A percentile compares a stretch with the other conserved stretches of the same genome.
These are phyloP conservation scores for Darevskia nairensis DNA, from an alignment of 2,797 vertebrate genomes.

Conservation along the genomic window DNA sequence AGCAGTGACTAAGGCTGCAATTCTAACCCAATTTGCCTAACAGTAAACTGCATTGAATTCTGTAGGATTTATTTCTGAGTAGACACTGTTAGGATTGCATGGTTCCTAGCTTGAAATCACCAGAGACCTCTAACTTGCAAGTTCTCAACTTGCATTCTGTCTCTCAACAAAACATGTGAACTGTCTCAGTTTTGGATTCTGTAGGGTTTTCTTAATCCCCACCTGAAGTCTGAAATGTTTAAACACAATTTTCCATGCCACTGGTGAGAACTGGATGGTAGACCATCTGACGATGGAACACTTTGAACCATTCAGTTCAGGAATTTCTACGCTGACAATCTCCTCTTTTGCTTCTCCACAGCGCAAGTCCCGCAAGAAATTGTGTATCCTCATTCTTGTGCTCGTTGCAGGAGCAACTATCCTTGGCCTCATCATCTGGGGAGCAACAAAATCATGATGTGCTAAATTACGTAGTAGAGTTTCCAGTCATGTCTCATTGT, in stretches of 20 bases:
- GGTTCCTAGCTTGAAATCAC: neutral
- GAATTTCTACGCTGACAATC: neutral
- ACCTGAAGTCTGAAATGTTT: neutral
- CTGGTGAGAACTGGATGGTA: neutral
- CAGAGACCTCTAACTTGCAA: neutral
- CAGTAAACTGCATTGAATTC: too few species aligned
- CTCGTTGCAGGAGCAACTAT: conserved; percentile 77
- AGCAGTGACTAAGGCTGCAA: neutral
- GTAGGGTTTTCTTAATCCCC: too few species aligned
- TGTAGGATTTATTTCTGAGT: too few species aligned
- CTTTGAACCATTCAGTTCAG: conserved; percentile 13
- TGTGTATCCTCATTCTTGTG: conserved; percentile 88
- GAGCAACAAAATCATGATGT: neutral
- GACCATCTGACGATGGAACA: neutral
- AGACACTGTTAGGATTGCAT: too few species aligned
- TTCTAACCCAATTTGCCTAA: too few species aligned
- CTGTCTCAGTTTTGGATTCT: neutral
- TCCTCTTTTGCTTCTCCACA: conserved; percentile 71
- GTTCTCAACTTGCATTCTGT: neutral
- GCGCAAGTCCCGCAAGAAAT: conserved; percentile 92
- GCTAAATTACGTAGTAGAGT: conserved; percentile 58
- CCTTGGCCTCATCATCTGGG: conserved; percentile 85
- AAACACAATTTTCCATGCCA: neutral
- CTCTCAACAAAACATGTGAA: neutral
- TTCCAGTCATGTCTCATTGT: conserved; percentile 58